Evolutionary conservation across 2,888 invertebrate genomes (phyloP).

Genomic region (Oscheius sp.): DNA sequence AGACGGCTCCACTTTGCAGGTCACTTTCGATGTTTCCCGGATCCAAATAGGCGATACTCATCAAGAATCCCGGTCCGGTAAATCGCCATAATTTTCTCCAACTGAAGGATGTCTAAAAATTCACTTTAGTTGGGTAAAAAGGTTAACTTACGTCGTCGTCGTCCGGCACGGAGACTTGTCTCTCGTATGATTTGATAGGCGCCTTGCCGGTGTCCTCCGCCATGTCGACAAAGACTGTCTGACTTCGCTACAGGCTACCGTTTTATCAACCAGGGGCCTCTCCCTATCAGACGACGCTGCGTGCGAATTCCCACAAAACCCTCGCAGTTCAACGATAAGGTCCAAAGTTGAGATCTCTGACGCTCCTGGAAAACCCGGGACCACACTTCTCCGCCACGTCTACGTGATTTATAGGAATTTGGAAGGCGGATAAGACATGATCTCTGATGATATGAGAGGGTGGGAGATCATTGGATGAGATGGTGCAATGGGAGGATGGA

Average conservation of each 20-base stretch:
- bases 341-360: conserved; percentile 20
- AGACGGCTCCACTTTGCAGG: conserved; percentile 85
- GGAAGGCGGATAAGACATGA: too few relatives aligned
- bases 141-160: conserved; percentile 13
- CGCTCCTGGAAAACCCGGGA: background rate
- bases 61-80: conserved; percentile 90
- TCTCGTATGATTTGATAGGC: conserved; percentile 9
- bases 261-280: background rate
- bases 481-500: too few relatives aligned
- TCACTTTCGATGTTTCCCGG: conserved; percentile 93
- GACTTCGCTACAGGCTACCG: background rate
- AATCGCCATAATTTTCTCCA: conserved; percentile 90
- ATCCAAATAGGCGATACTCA: conserved; percentile 91
- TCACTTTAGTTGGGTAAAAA: background rate
- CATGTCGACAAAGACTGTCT: background rate
- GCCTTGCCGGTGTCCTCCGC: conserved; percentile 6
- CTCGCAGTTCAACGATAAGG: conserved; percentile 32
- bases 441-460: too few relatives aligned
- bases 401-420: too few relatives aligned
- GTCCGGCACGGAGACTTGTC: conserved; percentile 21
- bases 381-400: too few relatives aligned
- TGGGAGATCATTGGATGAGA: too few relatives aligned
- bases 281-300: conserved; percentile 10
- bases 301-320: conserved; percentile 28
- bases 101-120: conserved; percentile 73